Conservation (phyloP, 2,113 vertebrate genomes). For the Silurus asotus region DNA sequence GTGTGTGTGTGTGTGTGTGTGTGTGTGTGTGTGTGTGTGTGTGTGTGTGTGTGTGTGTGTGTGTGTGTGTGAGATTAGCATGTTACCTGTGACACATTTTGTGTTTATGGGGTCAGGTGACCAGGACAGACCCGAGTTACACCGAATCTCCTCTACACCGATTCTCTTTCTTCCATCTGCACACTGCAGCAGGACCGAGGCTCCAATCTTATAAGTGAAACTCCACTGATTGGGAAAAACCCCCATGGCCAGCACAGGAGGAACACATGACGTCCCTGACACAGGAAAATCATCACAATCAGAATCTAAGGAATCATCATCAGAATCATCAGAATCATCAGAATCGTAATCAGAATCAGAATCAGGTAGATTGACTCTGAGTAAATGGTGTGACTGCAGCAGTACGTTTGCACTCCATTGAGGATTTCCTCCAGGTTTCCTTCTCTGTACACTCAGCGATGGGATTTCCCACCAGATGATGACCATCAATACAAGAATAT, state of each 20-base stretch:
- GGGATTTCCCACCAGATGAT: constrained; percentile 75
- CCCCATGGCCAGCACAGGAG: constrained; percentile 64
- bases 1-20: too few species aligned
- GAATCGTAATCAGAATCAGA: not conserved
- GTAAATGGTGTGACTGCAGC: not conserved
- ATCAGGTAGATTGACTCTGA: not conserved
- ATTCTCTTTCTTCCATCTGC: constrained; percentile 60
- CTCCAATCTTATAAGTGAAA: constrained; percentile 76
- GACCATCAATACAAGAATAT: constrained; percentile 80
- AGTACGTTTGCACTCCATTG: constrained; percentile 79
- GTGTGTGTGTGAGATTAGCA: not conserved
- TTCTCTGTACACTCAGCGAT: constrained; percentile 77
- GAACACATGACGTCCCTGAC: constrained; percentile 69
- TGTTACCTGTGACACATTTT: constrained; percentile 70
- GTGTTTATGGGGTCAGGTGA: constrained; percentile 71
- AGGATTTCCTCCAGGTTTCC: constrained; percentile 73
- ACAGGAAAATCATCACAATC: not conserved
- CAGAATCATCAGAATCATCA: not conserved
- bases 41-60: too few species aligned
- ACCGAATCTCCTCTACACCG: constrained; percentile 69
- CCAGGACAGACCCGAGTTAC: constrained; percentile 87
- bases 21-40: too few species aligned
- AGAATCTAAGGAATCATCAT: not conserved
- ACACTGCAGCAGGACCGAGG: constrained; percentile 80
- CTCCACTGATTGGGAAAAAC: constrained; percentile 73